Base-by-base conservation (phyloP, 2,113 vertebrate genomes). In the Indicator indicator region DNA sequence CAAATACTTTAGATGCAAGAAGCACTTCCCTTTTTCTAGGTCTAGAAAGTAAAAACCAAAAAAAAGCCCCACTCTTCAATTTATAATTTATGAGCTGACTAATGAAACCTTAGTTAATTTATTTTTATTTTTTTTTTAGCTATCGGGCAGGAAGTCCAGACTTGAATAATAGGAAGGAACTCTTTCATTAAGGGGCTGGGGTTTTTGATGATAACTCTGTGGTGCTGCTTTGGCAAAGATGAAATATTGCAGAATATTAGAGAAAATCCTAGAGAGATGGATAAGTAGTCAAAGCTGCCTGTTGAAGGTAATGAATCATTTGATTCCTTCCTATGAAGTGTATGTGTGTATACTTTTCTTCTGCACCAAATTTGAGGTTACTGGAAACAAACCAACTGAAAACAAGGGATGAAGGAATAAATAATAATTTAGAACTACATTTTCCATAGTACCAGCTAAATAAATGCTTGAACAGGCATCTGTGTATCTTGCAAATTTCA, bases 161-260 rank as follows among this genome's bases (percentile, higher is more conserved):
- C 77, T 75, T 96, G 84, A 88, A 77, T 90, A 88, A 94, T 75
- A 94, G 74, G 89, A 93, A 92, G 86, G 84, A 95, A 90, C 77
- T 93, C 48, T 88, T 74, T 62, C 74, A 63, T 94, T 90, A 94
- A 60, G 40, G 46, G 48, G 62, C 44, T 89, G 79, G n/a, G 27
- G 4, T 23, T 82, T 83, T 86, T 88, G 15, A 19, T 92, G 20
- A 42, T 73, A 70, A 52, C 36, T 27, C 27, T 69, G 16, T 72
- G 36, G 80, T 38, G n/a, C 54, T 92, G 28, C 75, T 94, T 89
- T 12, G 0, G 21, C 40, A 86, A 76, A 87, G 12, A n/a, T 90
- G 46, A 83, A 74, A 56, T 89, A 70, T 2, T 88, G 18, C 30
- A 77, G 58, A 91, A 89, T 85, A 70, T 27, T 77, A 52, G 55